phyloP scores from a whole-genome alignment of 2,797 vertebrate genomes.

The Clarias platycephalus region DNA sequence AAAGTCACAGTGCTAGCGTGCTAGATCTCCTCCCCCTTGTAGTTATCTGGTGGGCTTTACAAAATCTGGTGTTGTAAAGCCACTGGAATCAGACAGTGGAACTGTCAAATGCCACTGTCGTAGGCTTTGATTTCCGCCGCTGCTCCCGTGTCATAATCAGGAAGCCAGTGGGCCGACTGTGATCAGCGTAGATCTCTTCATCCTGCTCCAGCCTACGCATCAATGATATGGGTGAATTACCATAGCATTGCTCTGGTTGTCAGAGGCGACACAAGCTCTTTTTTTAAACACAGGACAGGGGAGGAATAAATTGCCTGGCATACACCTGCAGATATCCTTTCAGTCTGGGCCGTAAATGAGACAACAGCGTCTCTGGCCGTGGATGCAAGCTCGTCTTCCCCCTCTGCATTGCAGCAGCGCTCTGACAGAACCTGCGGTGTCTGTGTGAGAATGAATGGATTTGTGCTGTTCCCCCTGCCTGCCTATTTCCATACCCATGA shows the following conservation, averaged over 20 bases:
- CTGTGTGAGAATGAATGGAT: constrained; percentile 69
- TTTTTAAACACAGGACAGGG: constrained; percentile 56
- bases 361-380: constrained; percentile 59
- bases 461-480: constrained; percentile 53
- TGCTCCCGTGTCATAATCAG: constrained; percentile 55
- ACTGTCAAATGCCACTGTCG: constrained; percentile 49
- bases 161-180: constrained; percentile 55
- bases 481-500: constrained; percentile 53
- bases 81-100: constrained; percentile 44
- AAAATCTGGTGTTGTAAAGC: constrained; percentile 57
- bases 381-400: constrained; percentile 55
- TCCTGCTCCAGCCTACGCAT: constrained; percentile 56
- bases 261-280: constrained; percentile 51
- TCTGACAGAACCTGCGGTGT: constrained; percentile 58
- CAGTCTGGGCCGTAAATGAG: constrained; percentile 69
- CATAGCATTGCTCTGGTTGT: constrained; percentile 57
- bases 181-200: constrained; percentile 59
- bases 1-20: constrained; percentile 34
- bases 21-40: constrained; percentile 38
- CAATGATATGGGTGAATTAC: constrained; percentile 57
- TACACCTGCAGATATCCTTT: constrained; percentile 65
- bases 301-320: constrained; percentile 68
- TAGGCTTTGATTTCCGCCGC: constrained; percentile 61
- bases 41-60: constrained; percentile 48
- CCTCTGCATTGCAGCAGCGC: constrained; percentile 61